Evolutionary conservation across 92 coral and sea anemone species (phyloP), one percentile per base, ranked within the genome.

Genomic region (Ricordea florida): DNA sequence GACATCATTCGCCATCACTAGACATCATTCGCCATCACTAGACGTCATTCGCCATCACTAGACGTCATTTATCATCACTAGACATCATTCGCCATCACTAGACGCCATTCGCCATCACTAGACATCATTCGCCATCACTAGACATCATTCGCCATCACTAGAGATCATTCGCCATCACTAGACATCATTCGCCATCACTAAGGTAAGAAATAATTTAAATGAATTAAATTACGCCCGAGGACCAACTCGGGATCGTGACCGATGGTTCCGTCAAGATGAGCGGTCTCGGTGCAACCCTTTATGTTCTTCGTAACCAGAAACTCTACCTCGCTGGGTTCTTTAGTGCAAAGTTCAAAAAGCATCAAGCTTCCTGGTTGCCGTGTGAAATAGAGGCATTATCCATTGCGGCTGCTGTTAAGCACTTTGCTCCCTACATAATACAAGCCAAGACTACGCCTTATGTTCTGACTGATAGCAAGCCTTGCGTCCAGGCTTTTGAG

Each of bases 401-500:
- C 30, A 49, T 51, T 61, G 49, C 77, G 0, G 64, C 77, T 6
- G 29, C 77, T 1, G 55, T 62, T 42, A 79, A 71, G 44, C 85
- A 85, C 31, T 85, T 70, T 63, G 61, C 83, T 18, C 85, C 89
- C 22, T 42, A 42, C n/a, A 42, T 42, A 16, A 21, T 16, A 4
- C 30, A 18, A 24, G n/a, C 32, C 30, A 84, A 20, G 89, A 71
- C 3, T 65, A 57, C 35, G 15, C 41, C 92, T 10, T 51, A 48
- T 33, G 55, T 89, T 0, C 78, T 89, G n/a, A 78, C 87, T 0
- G 94, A 85, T 70, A 85, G 76, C 40, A 85, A 78, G 48, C 83
- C 89, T 4, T 74, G 88, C 22, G 91, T 75, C 41, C 91, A 89
- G 59, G 91, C 73, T 1, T 37, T 72, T 29, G 81, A 85, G 6